Evolutionary conservation across 2,113 vertebrate species (phyloP), one percentile per base, ranked within the genome.

Genomic region (Phoenicopterus ruber): DNA sequence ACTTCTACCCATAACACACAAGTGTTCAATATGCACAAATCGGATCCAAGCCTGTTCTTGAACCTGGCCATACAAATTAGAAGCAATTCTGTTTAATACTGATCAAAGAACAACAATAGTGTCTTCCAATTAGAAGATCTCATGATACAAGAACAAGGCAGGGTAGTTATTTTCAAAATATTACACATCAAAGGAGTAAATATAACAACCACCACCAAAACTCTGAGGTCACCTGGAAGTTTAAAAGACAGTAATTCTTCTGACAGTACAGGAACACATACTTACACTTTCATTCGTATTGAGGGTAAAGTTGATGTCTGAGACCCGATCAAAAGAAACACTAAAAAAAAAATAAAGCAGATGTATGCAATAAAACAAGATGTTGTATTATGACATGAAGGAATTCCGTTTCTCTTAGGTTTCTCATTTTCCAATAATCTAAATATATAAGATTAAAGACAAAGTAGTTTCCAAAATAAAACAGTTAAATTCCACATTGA

Each of bases 241-340:
- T 86, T 34, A 52, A 70, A 32, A 85, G 32, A 18, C 20, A 70
- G 36, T 36, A 7, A 17, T 76, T 71, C 28, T 58, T 58, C 40
- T 36, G 42, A 32, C 21, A 90, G 26, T 26, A 55, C 13, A 77
- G 32, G 61, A 91, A 89, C 11, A 21, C 29, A 88, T 96, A 99
- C 99, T 99, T 98, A 99, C 99, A 97, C 99, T 99, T 98, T 99
- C 99, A 98, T 99, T 99, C 69, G 99, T 99, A 98, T 99, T 99
- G 97, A 99, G 98, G 94, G 99, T 99, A 97, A 99, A 99, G 98
- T 99, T 99, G 98, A 99, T 99, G 98, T 99, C 99, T 97, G 99
- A 99, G 96, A 99, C 99, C 78, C 99, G 99, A 98, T 99, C 99
- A 98, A 99, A 99, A 97, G 99, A 99, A 98, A 99, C 99, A 98